phyloP scores from a whole-genome alignment of 2,113 vertebrate genomes.

The Colinus virginianus region DNA sequence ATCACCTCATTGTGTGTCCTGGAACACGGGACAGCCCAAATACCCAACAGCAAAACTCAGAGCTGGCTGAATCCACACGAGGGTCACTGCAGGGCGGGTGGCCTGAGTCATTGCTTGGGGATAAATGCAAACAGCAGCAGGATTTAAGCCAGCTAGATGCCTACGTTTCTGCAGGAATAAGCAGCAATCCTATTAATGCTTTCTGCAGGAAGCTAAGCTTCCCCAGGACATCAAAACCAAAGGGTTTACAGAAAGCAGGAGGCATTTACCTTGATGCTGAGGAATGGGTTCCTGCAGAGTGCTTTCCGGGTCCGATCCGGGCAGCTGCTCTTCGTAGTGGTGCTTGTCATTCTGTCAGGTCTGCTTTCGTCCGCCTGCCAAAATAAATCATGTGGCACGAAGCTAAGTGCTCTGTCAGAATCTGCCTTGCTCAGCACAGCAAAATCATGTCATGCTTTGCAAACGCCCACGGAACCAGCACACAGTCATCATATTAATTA shows the following conservation, averaged over 20 bases:
- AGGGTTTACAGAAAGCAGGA: too few species aligned
- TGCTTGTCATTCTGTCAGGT: not conserved
- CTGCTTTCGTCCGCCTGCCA: not conserved
- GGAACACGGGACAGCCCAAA: not conserved
- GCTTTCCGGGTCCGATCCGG: rapidly evolving
- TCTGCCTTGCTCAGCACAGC: not conserved
- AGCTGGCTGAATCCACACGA: rapidly evolving
- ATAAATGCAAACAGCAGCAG: not conserved
- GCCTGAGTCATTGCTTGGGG: not conserved
- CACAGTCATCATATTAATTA: rapidly evolving
- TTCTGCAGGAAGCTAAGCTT: not conserved
- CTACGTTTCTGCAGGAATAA: not conserved
- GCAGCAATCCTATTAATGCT: not conserved
- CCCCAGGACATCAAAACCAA: rapidly evolving
- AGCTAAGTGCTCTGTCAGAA: not conserved
- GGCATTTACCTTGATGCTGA: slow-evolving; percentile 59
- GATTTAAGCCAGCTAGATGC: not conserved
- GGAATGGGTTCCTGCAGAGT: not conserved
- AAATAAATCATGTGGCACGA: not conserved
- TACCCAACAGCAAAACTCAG: not conserved
- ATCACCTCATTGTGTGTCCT: not conserved
- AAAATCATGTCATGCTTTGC: not conserved
- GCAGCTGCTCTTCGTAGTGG: not conserved
- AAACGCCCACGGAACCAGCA: not conserved
- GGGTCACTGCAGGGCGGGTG: not conserved